Evolutionary conservation across 2,888 invertebrate species (phyloP).

Genomic region (Pasiphila rectangulata): DNA sequence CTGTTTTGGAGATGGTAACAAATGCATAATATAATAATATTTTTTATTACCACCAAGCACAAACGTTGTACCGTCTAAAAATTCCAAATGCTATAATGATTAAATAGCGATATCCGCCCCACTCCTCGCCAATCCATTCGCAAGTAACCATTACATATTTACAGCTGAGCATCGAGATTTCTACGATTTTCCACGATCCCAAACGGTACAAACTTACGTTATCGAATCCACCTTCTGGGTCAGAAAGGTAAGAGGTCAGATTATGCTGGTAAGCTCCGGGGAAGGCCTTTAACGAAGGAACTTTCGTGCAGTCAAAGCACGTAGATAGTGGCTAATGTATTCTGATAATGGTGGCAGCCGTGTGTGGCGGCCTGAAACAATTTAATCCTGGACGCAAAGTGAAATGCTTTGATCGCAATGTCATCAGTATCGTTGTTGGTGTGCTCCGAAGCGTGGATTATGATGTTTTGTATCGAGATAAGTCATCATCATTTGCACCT

Average conservation of each 20-base stretch:
- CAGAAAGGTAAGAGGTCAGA: conserved; percentile 42
- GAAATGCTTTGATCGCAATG: conserved; percentile 12
- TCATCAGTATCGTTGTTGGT: neutral
- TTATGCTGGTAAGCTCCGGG: conserved; percentile 45
- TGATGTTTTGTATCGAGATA: too few species aligned
- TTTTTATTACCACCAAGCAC: too few species aligned
- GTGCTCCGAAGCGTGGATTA: too few species aligned
- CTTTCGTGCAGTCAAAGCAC: conserved; percentile 55
- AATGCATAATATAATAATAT: too few species aligned
- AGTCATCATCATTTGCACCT: too few species aligned
- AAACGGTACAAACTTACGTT: conserved; percentile 23
- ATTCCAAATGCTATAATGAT: too few species aligned
- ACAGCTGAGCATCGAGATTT: conserved; percentile 14
- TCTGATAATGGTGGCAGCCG: conserved; percentile 56
- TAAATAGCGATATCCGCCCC: neutral
- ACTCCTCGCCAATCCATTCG: neutral
- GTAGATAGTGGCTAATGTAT: conserved; percentile 60
- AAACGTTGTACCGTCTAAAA: too few species aligned
- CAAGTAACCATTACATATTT: conserved; percentile 12
- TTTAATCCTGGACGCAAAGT: conserved; percentile 14
- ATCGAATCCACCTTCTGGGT: conserved; percentile 34
- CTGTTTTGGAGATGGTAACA: too few species aligned
- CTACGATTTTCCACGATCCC: conserved; percentile 8
- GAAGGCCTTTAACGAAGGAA: conserved; percentile 51
- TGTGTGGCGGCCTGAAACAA: conserved; percentile 37